Base-by-base conservation (phyloP, 2,113 vertebrate species). In the Apistogramma diplotaenia region DNA sequence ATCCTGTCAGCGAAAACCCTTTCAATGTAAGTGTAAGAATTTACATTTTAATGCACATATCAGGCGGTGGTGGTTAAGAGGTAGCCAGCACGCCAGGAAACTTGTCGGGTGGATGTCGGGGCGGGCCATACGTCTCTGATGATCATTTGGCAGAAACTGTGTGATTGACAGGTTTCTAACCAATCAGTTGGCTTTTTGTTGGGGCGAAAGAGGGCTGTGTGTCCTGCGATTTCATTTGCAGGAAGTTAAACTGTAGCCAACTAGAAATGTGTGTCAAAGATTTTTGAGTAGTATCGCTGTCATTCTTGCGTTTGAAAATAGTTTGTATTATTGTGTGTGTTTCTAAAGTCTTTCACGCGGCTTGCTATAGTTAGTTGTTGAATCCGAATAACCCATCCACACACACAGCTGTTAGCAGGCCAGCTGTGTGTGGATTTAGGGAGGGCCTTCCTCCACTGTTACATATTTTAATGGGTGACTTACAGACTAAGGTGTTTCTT, bases 1-100 rank as follows among this genome's bases (percentile, higher is more conserved):
- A 96, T 53, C 90, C 97, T 70, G 93, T 92, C 89, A 94, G 93
- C 18, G 94, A 96, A 67, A 98, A 98, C 85, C 97, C 97, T 1
- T 98, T 98, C 82, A 96, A 98, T 93, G 97, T 98, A 94, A 93
- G 89, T 89, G 21, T 0, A 8, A 71, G 2, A 19, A 62, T 62
- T 82, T 10, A 60, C 0, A 23, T 21, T 37, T 49, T 25, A n/a
- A 19, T n/a, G 19, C 2, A 16, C 53, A 84, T 84, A 82, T 85
- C 74, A 58, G 61, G 78, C 43, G 61, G 61, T 40, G 4, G 61
- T 23, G 11, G 78, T 65, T 72, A 72, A 29, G 79, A 75, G 40
- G 51, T 8, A 78, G 78, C 76, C 75, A 82, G 74, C 85, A 85
- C 65, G 81, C 54, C 80, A 90, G 84, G 81, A 88, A 94, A 91